These are phyloP conservation scores for Sterrhoptilus dennistouni DNA, from an alignment of 2,113 vertebrate species.

Conservation along the genomic window DNA sequence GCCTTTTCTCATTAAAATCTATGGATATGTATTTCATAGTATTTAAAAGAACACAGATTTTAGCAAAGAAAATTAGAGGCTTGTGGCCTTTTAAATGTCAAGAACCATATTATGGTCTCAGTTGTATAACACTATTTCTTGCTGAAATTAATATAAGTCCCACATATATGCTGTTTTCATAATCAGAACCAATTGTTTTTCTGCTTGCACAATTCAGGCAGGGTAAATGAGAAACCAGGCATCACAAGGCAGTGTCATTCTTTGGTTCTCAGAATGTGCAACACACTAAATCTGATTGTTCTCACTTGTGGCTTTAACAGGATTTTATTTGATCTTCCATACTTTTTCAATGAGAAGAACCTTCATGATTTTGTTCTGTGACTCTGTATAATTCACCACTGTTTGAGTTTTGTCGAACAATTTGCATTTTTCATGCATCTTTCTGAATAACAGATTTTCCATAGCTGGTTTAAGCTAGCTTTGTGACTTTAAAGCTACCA, in stretches of 20 bases:
- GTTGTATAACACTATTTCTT: not conserved
- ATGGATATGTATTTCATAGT: slow-evolving; percentile 8
- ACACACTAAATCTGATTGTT: not conserved
- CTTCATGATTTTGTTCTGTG: not conserved
- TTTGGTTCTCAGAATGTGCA: not conserved
- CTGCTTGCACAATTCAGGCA: not conserved
- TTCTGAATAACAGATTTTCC: not conserved
- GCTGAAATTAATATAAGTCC: not conserved
- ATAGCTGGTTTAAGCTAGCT: not conserved
- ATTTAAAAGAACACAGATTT: slow-evolving; percentile 43
- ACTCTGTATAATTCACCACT: not conserved
- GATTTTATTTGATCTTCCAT: not conserved
- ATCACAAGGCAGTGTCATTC: not conserved
- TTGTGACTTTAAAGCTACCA: not conserved
- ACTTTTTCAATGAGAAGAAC: not conserved
- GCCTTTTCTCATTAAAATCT: slow-evolving; percentile 56
- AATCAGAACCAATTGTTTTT: slow-evolving; percentile 47
- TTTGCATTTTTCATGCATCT: not conserved
- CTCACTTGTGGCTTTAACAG: not conserved
- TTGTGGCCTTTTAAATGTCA: slow-evolving; percentile 28
- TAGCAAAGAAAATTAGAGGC: slow-evolving; percentile 2
- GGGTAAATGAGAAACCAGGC: not conserved
- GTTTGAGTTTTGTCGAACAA: not conserved
- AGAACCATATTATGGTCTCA: not conserved
- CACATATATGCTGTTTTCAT: not conserved